A percentile compares a stretch with the other conserved stretches of the same genome.
Evolutionary conservation across 2,113 vertebrate species (phyloP).

Genomic region (Gallinago paraguaiae): DNA sequence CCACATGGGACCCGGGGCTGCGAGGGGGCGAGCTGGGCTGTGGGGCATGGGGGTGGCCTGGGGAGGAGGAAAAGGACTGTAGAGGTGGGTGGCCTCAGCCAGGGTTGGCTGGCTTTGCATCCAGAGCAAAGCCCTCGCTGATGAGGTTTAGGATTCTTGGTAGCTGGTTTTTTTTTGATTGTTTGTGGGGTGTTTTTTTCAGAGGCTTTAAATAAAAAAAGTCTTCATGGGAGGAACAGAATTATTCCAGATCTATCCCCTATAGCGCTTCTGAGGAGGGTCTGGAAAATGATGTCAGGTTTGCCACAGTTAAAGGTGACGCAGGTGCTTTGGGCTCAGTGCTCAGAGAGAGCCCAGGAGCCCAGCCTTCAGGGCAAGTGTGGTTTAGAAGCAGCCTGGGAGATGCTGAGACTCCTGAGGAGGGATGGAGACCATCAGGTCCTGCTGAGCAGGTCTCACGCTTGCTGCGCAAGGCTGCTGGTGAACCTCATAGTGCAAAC

Average conservation of each 20-base stretch:
- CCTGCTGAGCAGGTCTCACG: rapidly evolving
- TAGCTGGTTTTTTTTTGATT: background rate
- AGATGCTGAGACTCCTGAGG: background rate
- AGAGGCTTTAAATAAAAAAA: background rate
- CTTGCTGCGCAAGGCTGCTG: background rate
- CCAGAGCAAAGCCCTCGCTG: rapidly evolving
- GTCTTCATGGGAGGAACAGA: background rate
- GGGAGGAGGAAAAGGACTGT: background rate
- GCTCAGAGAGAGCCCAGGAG: background rate
- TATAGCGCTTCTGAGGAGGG: background rate
- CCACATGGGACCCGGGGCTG: rapidly evolving
- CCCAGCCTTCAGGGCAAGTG: background rate
- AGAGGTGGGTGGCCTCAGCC: background rate
- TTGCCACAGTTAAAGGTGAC: background rate
- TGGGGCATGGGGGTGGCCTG: background rate
- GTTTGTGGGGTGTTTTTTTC: background rate
- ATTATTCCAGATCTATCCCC: background rate
- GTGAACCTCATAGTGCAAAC: rapidly evolving
- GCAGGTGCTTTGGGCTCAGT: background rate
- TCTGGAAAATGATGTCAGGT: background rate
- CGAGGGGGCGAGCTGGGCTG: background rate
- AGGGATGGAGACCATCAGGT: background rate
- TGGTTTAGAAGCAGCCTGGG: background rate
- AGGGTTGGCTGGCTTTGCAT: background rate
- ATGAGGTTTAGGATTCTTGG: too few species aligned